Conservation (phyloP, 2,797 vertebrate species). For the Paguma larvata region DNA sequence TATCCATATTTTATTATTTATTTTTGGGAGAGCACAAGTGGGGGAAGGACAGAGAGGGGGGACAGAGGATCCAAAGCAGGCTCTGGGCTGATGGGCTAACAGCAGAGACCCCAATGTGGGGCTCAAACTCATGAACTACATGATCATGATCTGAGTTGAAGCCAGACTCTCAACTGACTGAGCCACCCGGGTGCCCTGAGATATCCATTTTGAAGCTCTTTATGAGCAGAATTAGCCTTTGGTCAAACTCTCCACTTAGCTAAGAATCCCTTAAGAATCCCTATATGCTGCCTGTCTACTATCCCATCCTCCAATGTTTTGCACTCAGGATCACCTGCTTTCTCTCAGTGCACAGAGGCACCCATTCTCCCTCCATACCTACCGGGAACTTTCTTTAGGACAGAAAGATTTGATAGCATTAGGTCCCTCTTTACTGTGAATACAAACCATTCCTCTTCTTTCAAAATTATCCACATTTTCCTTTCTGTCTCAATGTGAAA, state of each 20-base stretch:
- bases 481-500: neutral
- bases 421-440: neutral
- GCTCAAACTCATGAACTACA: no score
- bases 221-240: neutral
- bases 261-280: neutral
- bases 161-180: no score
- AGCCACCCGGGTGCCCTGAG: neutral
- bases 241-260: neutral
- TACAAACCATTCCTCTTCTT: neutral
- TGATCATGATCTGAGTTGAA: no score
- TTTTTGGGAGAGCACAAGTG: no score
- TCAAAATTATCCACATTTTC: neutral
- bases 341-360: rapidly evolving
- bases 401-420: neutral
- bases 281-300: neutral
- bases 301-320: no score
- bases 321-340: neutral
- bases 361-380: rapidly evolving
- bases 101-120: no score
- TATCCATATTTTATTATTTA: neutral
- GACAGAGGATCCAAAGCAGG: no score
- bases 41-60: no score
- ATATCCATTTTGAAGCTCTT: neutral
- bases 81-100: no score
- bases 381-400: neutral